Percentiles rank a stretch among this genome's conserved stretches.
These are phyloP conservation scores for Epiblema foenella DNA, from an alignment of 2,888 invertebrate genomes.

Conservation along the genomic window DNA sequence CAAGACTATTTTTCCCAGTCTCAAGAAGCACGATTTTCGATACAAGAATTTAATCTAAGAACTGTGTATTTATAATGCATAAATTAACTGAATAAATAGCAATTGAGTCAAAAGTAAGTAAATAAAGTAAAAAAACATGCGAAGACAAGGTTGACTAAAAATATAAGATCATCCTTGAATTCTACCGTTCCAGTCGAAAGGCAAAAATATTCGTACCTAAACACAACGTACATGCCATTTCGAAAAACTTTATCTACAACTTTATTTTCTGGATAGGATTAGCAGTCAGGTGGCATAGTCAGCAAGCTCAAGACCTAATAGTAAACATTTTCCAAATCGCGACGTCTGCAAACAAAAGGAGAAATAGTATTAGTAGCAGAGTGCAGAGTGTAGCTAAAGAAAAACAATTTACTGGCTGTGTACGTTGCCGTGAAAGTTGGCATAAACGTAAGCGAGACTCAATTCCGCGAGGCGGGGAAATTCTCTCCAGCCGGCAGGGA, in stretches of 20 bases:
- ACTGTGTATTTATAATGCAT: background rate
- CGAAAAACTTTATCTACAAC: background rate
- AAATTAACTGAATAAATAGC: too few species aligned
- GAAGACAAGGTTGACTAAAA: too few species aligned
- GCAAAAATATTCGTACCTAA: background rate
- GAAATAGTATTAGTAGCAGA: constrained; percentile 31
- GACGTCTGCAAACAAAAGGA: constrained; percentile 22
- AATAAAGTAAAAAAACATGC: too few species aligned
- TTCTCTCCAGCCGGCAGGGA: constrained; percentile 46
- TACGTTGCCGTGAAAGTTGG: constrained; percentile 43
- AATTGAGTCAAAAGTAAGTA: too few species aligned
- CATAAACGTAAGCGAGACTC: constrained; percentile 46
- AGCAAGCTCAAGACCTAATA: constrained; percentile 2
- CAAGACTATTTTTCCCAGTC: background rate
- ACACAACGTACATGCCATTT: background rate
- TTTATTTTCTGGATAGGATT: background rate
- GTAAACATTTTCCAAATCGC: constrained; percentile 24
- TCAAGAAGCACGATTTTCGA: background rate
- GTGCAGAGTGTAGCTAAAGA: constrained; percentile 27
- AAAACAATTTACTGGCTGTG: constrained; percentile 42
- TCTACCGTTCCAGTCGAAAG: too few species aligned
- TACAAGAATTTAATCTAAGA: background rate
- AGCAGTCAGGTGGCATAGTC: background rate
- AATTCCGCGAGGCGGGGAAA: constrained; percentile 46
- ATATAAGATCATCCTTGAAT: too few species aligned